These are phyloP conservation scores for Cuniculus paca DNA, from an alignment of 2,797 vertebrate genomes.

Conservation along the genomic window DNA sequence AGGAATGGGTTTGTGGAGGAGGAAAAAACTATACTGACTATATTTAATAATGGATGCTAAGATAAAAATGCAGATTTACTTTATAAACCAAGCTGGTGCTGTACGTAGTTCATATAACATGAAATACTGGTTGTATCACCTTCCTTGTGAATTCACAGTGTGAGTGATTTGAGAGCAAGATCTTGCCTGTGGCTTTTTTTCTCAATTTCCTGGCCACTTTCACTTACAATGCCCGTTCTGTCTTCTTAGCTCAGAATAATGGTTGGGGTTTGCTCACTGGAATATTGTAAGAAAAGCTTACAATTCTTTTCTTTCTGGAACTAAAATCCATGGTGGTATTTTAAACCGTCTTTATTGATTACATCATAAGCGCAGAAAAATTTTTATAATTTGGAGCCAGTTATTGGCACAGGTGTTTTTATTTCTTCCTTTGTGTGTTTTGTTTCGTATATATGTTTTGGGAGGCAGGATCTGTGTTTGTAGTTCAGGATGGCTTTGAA, in stretches of 20 bases:
- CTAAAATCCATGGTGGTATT: background rate
- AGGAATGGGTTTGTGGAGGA: background rate
- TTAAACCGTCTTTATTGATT: slow-evolving; percentile 15
- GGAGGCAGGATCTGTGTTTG: background rate
- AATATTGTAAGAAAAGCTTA: background rate
- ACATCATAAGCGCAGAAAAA: background rate
- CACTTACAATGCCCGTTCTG: background rate
- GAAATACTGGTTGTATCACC: background rate
- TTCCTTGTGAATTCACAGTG: background rate
- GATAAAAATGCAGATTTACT: background rate
- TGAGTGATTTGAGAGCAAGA: background rate
- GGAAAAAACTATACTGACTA: background rate
- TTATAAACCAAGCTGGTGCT: background rate
- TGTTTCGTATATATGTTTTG: background rate
- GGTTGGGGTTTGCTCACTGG: background rate
- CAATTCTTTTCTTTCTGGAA: slow-evolving; percentile 8
- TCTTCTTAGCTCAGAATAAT: background rate
- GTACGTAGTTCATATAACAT: background rate
- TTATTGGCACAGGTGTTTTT: background rate
- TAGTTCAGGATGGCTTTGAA: background rate
- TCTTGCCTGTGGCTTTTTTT: background rate
- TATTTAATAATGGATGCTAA: slow-evolving; percentile 36
- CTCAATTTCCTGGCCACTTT: background rate
- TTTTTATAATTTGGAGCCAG: background rate
- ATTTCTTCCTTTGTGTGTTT: background rate